phyloP scores from a whole-genome alignment of 1,140 invertebrate species.

The Drosophila malerkotliana region DNA sequence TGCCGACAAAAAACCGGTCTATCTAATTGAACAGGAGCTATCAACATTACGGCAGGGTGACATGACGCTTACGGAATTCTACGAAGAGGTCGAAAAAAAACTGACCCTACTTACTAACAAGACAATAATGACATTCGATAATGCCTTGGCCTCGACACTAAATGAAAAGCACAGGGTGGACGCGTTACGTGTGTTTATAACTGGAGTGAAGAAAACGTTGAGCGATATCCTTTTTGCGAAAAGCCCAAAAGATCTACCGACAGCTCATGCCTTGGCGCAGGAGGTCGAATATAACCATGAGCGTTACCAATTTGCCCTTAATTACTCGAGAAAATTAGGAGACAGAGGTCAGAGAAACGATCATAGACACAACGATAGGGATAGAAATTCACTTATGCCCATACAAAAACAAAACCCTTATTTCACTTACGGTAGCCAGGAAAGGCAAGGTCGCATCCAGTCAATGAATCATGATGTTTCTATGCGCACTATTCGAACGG shows the following conservation, averaged over 20 bases:
- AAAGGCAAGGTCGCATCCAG: constrained; percentile 1
- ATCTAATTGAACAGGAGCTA: constrained; percentile 27
- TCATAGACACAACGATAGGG: constrained; percentile 2
- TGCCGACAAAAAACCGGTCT: constrained; percentile 8
- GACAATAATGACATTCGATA: constrained; percentile 14
- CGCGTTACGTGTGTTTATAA: constrained; percentile 6
- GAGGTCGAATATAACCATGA: constrained; percentile 17
- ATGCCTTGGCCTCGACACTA: constrained; percentile 15
- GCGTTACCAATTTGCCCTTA: constrained; percentile 6
- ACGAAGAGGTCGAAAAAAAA: constrained; percentile 46
- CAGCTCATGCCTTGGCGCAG: constrained; percentile 14
- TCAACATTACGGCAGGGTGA: constrained; percentile 18
- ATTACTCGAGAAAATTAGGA: constrained; percentile 2
- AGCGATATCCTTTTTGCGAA: constrained; percentile 19
- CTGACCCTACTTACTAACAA: constrained; percentile 50
- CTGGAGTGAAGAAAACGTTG: constrained; percentile 4
- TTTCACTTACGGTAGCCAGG: neutral
- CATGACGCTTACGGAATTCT: constrained; percentile 22
- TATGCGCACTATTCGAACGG: constrained; percentile 11
- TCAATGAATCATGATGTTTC: constrained; percentile 1
- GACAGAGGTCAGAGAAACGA: constrained; percentile 9
- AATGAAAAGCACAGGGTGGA: constrained; percentile 26
- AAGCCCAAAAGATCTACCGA: constrained; percentile 8
- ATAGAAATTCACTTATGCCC: constrained; percentile 1
- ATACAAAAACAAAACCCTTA: constrained; percentile 12